These are phyloP conservation scores for Sebastes aleutianus DNA, from an alignment of 2,797 vertebrate species.

Conservation along the genomic window DNA sequence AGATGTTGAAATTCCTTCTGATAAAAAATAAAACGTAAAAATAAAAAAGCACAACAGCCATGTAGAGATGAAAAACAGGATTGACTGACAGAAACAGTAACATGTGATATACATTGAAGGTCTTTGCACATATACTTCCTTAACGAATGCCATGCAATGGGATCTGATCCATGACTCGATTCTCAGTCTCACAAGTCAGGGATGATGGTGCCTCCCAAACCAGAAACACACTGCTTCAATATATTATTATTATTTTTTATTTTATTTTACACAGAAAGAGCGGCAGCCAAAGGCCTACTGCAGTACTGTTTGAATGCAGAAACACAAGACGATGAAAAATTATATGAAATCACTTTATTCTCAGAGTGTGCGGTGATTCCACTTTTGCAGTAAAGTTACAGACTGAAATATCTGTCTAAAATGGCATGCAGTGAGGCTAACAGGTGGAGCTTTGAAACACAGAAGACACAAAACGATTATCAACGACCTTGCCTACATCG, in stretches of 20 bases:
- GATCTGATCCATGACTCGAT: conserved; percentile 14
- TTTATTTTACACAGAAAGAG: conserved; percentile 22
- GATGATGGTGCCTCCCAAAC: conserved; percentile 4
- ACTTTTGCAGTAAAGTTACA: conserved; percentile 89
- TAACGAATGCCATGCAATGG: conserved; percentile 47
- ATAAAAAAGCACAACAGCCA: conserved; percentile 57
- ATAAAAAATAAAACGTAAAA: conserved; percentile 36
- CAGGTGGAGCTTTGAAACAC: conserved; percentile 84
- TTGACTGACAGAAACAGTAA: conserved; percentile 62
- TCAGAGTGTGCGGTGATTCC: conserved; percentile 94
- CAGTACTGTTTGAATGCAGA: conserved; percentile 57
- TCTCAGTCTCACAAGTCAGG: conserved; percentile 35
- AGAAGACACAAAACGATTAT: conserved; percentile 83
- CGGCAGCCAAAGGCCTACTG: conserved; percentile 6
- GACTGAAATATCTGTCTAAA: conserved; percentile 82
- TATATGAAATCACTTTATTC: conserved; percentile 90
- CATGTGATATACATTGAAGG: conserved; percentile 61
- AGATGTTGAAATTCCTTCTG: conserved; percentile 62
- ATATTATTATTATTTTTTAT: not conserved
- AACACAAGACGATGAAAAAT: conserved; percentile 79
- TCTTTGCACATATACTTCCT: conserved; percentile 54
- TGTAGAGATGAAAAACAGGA: conserved; percentile 55
- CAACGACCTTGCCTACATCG: conserved; percentile 81
- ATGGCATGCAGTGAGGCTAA: conserved; percentile 92
- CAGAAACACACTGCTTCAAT: conserved; percentile 19